Conservation (phyloP, 2,113 vertebrate genomes). For the Bujurquina vittata region DNA sequence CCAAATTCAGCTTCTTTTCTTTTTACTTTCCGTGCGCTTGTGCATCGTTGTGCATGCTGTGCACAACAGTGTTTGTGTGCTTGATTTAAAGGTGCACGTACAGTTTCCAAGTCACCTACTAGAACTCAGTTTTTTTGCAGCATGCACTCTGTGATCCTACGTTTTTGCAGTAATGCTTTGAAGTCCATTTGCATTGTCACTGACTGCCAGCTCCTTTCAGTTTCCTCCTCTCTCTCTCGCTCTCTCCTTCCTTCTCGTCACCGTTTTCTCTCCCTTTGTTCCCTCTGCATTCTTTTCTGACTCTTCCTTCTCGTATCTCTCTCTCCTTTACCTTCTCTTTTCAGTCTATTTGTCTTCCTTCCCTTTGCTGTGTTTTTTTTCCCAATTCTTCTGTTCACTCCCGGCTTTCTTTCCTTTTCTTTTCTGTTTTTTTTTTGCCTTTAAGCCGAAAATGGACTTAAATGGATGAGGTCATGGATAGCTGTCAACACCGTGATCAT, state of each 20-base stretch:
- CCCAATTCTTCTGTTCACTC: conserved; percentile 28
- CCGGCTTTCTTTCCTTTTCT: conserved; percentile 13
- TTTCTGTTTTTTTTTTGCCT: conserved; percentile 17
- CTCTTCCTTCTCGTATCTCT: conserved; percentile 19
- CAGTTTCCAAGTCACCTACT: conserved; percentile 36
- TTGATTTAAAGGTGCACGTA: conserved; percentile 46
- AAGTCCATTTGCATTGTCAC: conserved; percentile 68
- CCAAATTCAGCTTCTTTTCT: neutral
- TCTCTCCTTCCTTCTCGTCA: neutral
- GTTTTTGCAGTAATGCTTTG: conserved; percentile 57
- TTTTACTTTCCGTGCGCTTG: neutral
- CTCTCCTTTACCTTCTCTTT: conserved; percentile 35
- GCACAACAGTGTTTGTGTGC: conserved; percentile 9
- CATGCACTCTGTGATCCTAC: conserved; percentile 42
- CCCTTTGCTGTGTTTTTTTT: conserved; percentile 26
- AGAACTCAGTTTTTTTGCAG: conserved; percentile 26
- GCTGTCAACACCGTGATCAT: conserved; percentile 82
- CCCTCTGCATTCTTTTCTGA: conserved; percentile 13
- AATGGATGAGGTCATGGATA: conserved; percentile 80
- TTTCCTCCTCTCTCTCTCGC: neutral
- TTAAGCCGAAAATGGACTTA: conserved; percentile 75
- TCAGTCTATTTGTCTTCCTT: conserved; percentile 46
- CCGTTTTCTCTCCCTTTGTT: conserved; percentile 28
- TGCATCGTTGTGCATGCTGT: neutral
- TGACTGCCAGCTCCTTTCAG: conserved; percentile 38